phyloP scores from a whole-genome alignment of 30 jellyfish, hydroid and myxozoan species.

The Haliclystus octoradiatus region DNA sequence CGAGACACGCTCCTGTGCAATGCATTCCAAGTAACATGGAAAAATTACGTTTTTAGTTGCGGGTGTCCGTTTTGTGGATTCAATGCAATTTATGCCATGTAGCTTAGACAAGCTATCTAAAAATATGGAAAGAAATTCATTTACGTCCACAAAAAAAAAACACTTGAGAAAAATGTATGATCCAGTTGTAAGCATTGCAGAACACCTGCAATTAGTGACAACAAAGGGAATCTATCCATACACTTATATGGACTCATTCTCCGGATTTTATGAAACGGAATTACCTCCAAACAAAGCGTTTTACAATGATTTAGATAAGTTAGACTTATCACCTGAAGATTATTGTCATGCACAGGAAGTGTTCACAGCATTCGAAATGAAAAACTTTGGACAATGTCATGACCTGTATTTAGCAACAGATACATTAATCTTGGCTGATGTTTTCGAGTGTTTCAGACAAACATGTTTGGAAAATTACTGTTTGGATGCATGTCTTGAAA shows the following conservation, averaged over 20 bases:
- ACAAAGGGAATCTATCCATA: conserved; percentile 55
- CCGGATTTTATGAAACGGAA: conserved; percentile 5
- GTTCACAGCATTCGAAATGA: conserved; percentile 1
- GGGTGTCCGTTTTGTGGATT: conserved; percentile 10
- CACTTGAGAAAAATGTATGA: no score
- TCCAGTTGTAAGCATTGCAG: no score
- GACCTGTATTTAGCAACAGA: conserved; percentile 18
- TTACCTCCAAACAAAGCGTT: conserved; percentile 28
- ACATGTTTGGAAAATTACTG: conserved; percentile 10
- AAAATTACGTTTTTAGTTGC: no score
- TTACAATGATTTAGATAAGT: neutral
- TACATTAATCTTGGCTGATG: conserved; percentile 19
- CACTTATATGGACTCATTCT: conserved; percentile 30
- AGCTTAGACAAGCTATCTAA: conserved; percentile 15
- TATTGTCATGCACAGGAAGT: conserved; percentile 23
- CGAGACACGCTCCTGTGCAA: conserved; percentile 3
- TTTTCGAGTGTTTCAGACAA: conserved; percentile 2
- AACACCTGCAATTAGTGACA: no score
- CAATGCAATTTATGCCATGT: conserved; percentile 18
- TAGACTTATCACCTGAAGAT: conserved; percentile 5
- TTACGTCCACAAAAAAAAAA: no score
- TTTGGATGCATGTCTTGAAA: conserved; percentile 48
- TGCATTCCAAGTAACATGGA: conserved; percentile 29
- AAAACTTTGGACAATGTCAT: conserved; percentile 13
- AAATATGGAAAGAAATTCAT: conserved; percentile 11